phyloP scores from a whole-genome alignment of 2,797 vertebrate species.

The Platyrinchus mystaceus region DNA sequence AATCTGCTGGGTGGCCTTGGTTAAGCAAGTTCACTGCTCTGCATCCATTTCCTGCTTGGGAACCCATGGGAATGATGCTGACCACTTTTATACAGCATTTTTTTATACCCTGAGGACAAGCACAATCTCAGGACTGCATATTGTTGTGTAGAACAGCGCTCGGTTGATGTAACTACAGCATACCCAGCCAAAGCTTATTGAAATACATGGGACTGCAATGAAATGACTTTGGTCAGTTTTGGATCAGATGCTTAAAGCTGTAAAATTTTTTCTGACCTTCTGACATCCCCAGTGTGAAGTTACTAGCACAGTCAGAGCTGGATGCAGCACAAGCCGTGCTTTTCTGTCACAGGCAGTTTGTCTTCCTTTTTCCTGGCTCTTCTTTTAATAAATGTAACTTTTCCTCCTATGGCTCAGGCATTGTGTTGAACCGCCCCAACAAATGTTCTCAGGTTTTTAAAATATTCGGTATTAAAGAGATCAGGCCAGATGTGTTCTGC shows the following conservation, averaged over 20 bases:
- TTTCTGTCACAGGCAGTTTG: not conserved
- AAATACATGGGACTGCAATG: not conserved
- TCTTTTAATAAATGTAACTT: conserved; percentile 39
- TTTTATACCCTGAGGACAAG: not conserved
- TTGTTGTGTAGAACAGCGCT: not conserved
- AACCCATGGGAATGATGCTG: rapidly evolving
- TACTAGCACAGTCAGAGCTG: not conserved
- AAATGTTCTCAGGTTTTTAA: conserved; percentile 54
- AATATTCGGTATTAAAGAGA: conserved; percentile 59
- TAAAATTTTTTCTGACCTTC: not conserved
- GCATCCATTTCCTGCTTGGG: not conserved
- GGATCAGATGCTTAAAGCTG: not conserved
- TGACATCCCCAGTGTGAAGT: not conserved
- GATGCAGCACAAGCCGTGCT: not conserved
- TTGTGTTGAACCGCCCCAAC: not conserved
- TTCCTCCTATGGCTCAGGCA: conserved; percentile 1
- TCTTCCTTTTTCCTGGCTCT: conserved; percentile 17
- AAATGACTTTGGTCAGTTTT: not conserved
- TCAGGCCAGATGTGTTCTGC: conserved; percentile 47
- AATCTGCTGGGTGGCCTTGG: not conserved
- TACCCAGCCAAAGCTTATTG: not conserved
- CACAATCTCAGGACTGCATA: not conserved
- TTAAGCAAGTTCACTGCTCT: not conserved
- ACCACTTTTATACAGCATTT: not conserved
- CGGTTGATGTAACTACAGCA: not conserved